Conservation (phyloP, 2,113 vertebrate species). For the Promerops cafer region DNA sequence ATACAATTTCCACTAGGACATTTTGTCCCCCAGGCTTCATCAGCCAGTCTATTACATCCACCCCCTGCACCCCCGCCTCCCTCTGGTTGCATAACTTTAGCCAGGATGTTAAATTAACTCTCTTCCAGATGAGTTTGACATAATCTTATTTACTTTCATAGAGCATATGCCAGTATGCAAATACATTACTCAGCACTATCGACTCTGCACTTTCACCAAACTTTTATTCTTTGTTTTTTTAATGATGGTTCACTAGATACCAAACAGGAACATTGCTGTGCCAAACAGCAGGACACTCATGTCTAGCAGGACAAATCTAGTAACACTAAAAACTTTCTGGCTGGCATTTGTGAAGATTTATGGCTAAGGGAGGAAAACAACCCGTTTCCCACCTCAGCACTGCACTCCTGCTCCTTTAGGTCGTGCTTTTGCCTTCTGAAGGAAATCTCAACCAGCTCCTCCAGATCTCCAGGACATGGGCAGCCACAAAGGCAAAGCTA, state of each 20-base stretch:
- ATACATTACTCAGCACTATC: slow-evolving; percentile 50
- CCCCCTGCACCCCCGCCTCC: neutral
- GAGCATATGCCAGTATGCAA: slow-evolving; percentile 19
- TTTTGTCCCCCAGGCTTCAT: slow-evolving; percentile 62
- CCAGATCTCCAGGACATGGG: neutral
- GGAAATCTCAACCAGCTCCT: neutral
- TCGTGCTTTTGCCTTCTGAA: fast-evolving
- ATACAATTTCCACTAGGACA: slow-evolving; percentile 67
- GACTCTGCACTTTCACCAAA: slow-evolving; percentile 4
- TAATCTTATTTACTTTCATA: slow-evolving; percentile 10
- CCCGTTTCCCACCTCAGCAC: neutral
- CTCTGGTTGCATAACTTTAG: slow-evolving; percentile 52
- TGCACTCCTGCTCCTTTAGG: neutral
- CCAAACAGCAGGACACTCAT: neutral
- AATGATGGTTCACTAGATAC: neutral
- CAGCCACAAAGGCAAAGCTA: fast-evolving
- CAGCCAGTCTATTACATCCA: slow-evolving; percentile 12
- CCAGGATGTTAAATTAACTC: slow-evolving; percentile 63
- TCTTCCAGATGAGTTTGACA: slow-evolving; percentile 43
- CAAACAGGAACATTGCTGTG: neutral
- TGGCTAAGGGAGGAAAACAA: neutral
- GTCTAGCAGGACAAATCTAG: neutral
- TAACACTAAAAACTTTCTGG: neutral
- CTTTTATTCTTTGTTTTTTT: slow-evolving; percentile 15
- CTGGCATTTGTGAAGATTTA: neutral